phyloP scores from a whole-genome alignment of 2,888 invertebrate genomes.

The Thymelicus sylvestris region DNA sequence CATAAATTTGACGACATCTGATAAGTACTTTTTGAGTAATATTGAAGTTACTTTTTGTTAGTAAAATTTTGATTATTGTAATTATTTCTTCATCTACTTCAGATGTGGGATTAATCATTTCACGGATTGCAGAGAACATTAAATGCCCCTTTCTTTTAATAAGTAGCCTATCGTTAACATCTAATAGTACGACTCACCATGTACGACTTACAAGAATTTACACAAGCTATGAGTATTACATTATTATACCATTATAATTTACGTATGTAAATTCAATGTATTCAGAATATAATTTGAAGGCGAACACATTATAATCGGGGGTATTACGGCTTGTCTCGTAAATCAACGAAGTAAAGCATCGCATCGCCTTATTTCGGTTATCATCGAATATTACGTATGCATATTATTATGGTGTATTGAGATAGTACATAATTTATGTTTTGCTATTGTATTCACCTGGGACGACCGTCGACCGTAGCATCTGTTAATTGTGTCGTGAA shows the following conservation, averaged over 20 bases:
- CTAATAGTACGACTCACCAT: background rate
- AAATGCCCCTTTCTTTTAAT: too few relatives aligned
- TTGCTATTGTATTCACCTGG: background rate
- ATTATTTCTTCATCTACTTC: too few relatives aligned
- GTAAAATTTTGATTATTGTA: too few relatives aligned
- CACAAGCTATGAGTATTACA: background rate
- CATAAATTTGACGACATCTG: too few relatives aligned
- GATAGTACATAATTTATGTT: background rate
- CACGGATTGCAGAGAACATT: too few relatives aligned
- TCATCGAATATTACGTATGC: constrained; percentile 2
- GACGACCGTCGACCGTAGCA: background rate
- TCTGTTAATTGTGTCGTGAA: background rate
- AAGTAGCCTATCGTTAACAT: background rate
- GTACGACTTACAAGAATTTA: background rate
- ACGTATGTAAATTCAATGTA: constrained; percentile 12
- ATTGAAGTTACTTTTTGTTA: too few relatives aligned
- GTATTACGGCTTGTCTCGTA: constrained; percentile 24
- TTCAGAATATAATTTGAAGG: constrained; percentile 17
- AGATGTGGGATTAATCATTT: too few relatives aligned
- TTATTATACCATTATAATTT: constrained; percentile 2
- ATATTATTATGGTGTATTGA: background rate
- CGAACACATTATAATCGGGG: constrained; percentile 18
- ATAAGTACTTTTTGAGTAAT: too few relatives aligned
- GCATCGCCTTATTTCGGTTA: constrained; percentile 15
- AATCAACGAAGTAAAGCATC: constrained; percentile 14